Evolutionary conservation across 1,140 invertebrate genomes (phyloP).

Genomic region (Zaprionus tsacasi): DNA sequence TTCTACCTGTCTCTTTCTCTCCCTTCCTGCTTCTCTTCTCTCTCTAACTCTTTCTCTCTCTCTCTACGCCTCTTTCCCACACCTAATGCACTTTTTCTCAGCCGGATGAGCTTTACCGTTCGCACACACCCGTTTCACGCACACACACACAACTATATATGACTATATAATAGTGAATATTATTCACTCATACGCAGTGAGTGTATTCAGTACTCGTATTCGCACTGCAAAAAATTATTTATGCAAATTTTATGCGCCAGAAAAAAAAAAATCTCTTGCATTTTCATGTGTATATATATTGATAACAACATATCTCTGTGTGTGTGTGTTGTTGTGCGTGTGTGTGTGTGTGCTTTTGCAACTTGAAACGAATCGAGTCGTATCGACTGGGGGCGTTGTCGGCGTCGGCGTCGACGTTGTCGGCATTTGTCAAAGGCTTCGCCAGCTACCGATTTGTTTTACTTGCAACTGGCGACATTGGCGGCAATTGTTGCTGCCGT

Average conservation of each 20-base stretch:
- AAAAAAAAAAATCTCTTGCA: constrained; percentile 37
- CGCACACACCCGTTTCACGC: neutral
- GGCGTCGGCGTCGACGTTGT: constrained; percentile 31
- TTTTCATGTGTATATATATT: constrained; percentile 51
- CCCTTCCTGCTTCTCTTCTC: neutral
- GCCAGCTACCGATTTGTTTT: constrained; percentile 52
- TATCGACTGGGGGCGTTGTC: constrained; percentile 19
- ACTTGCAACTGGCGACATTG: constrained; percentile 49
- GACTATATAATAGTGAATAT: constrained; percentile 23
- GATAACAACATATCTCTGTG: constrained; percentile 67
- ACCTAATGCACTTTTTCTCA: neutral
- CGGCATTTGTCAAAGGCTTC: constrained; percentile 51
- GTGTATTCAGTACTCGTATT: constrained; percentile 3
- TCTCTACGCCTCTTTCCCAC: neutral
- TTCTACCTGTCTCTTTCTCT: neutral
- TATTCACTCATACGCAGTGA: constrained; percentile 22
- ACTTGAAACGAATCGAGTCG: constrained; percentile 58
- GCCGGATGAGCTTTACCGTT: neutral
- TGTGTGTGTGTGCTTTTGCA: constrained; percentile 44
- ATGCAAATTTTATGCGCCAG: constrained; percentile 72
- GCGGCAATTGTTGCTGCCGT: constrained; percentile 44
- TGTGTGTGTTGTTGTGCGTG: neutral
- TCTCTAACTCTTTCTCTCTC: neutral
- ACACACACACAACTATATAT: neutral
- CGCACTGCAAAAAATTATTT: constrained; percentile 51